These are phyloP conservation scores for Eurytoma californica DNA, from an alignment of 2,888 invertebrate species.

Conservation along the genomic window DNA sequence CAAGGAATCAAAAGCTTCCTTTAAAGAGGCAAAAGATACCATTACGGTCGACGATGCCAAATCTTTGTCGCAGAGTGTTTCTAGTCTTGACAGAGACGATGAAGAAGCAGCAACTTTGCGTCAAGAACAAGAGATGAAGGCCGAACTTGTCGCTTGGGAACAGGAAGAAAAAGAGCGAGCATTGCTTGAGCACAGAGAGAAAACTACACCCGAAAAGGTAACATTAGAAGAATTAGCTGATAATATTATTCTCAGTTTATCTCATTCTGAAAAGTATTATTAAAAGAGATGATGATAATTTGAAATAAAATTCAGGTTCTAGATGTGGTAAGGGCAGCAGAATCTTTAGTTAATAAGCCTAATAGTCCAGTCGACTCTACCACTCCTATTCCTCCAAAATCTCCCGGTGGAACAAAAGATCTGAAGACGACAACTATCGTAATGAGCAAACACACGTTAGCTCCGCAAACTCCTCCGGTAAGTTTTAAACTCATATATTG, in stretches of 20 bases:
- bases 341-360: conserved; percentile 83
- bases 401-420: conserved; percentile 82
- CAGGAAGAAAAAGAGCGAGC: conserved; percentile 79
- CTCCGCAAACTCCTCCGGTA: conserved; percentile 81
- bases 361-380: conserved; percentile 76
- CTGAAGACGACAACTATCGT: conserved; percentile 94
- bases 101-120: conserved; percentile 76
- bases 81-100: conserved; percentile 92
- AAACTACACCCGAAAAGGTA: conserved; percentile 90
- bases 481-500: conserved; percentile 67
- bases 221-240: not conserved
- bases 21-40: conserved; percentile 68
- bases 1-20: conserved; percentile 70
- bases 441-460: conserved; percentile 94
- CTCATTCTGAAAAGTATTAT: not conserved
- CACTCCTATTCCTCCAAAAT: conserved; percentile 81
- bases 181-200: conserved; percentile 81
- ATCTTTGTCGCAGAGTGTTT: conserved; percentile 86
- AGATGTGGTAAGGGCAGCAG: conserved; percentile 93
- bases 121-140: conserved; percentile 83
- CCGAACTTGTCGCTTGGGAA: conserved; percentile 86
- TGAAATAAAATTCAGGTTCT: conserved; percentile 79
- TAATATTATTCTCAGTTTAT: not conserved
- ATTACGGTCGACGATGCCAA: conserved; percentile 67
- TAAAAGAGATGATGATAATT: too few species aligned